Conservation (phyloP, 2,113 vertebrate genomes). For the Thermophis baileyi region DNA sequence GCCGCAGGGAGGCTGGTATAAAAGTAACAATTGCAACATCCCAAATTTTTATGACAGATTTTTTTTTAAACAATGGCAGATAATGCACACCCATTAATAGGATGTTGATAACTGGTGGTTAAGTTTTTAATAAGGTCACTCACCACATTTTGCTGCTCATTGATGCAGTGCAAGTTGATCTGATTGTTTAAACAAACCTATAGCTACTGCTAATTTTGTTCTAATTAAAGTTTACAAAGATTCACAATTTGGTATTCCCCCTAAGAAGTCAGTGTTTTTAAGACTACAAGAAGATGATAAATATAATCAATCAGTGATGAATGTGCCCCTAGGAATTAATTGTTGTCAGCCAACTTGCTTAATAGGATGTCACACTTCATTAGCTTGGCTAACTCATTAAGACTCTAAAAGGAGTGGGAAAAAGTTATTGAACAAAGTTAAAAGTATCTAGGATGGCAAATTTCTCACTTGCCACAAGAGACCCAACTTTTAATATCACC, state of each 20-base stretch:
- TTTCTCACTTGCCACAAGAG: background rate
- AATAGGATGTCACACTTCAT: conserved; percentile 45
- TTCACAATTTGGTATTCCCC: conserved; percentile 30
- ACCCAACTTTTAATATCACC: background rate
- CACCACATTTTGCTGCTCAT: conserved; percentile 5
- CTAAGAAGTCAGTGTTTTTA: conserved; percentile 31
- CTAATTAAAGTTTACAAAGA: conserved; percentile 34
- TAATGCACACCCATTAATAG: background rate
- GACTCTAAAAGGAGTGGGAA: conserved; percentile 34
- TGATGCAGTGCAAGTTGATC: conserved; percentile 19
- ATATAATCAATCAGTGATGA: conserved; percentile 41
- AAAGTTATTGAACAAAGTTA: conserved; percentile 32
- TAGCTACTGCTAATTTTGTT: conserved; percentile 37
- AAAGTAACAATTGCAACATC: background rate
- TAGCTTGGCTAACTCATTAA: conserved; percentile 50
- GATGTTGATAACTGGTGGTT: conserved; percentile 4
- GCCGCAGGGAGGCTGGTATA: background rate
- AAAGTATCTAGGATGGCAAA: conserved; percentile 29
- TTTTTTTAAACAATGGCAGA: background rate
- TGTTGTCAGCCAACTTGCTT: conserved; percentile 53
- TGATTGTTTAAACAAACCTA: conserved; percentile 17
- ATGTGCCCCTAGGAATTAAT: conserved; percentile 45
- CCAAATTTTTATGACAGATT: background rate
- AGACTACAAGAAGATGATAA: conserved; percentile 39
- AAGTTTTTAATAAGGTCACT: conserved; percentile 11